phyloP scores from a whole-genome alignment of 2,888 invertebrate genomes.

The Platynereis dumerilii region DNA sequence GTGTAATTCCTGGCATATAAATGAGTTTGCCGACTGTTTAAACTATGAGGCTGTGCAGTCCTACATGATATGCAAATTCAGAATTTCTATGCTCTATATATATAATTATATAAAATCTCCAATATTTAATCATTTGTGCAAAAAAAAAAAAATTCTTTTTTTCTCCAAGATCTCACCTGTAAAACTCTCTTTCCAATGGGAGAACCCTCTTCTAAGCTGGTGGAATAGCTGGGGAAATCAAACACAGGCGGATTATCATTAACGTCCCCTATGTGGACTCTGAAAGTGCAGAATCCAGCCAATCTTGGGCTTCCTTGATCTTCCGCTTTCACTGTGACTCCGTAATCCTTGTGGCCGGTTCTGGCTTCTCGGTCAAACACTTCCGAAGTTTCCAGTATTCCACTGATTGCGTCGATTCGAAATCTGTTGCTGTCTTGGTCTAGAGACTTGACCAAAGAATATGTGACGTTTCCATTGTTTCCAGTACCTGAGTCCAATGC shows the following conservation, averaged over 20 bases:
- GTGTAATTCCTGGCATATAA: no score
- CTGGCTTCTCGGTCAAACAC: slow-evolving; percentile 81
- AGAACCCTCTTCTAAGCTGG: slow-evolving; percentile 51
- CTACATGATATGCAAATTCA: no score
- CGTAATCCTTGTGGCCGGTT: slow-evolving; percentile 44
- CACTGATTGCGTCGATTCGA: slow-evolving; percentile 93
- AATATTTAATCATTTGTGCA: no score
- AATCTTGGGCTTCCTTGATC: slow-evolving; percentile 97
- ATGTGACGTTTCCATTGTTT: slow-evolving; percentile 78
- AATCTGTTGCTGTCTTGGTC: slow-evolving; percentile 82
- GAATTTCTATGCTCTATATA: no score
- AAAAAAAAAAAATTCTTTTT: no score
- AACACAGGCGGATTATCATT: slow-evolving; percentile 60
- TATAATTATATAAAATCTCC: no score
- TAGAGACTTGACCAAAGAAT: slow-evolving; percentile 88
- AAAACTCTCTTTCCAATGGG: slow-evolving; percentile 42
- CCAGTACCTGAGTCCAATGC: slow-evolving; percentile 97
- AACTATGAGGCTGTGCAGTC: no score
- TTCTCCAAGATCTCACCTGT: no score
- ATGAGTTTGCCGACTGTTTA: no score
- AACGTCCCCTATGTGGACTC: slow-evolving; percentile 53
- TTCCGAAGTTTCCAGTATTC: slow-evolving; percentile 78
- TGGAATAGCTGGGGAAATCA: slow-evolving; percentile 50
- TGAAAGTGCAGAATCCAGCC: slow-evolving; percentile 96
- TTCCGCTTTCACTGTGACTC: slow-evolving; percentile 88